These are phyloP conservation scores for Pinctada fucata DNA, from an alignment of 2,888 invertebrate genomes.

Conservation along the genomic window DNA sequence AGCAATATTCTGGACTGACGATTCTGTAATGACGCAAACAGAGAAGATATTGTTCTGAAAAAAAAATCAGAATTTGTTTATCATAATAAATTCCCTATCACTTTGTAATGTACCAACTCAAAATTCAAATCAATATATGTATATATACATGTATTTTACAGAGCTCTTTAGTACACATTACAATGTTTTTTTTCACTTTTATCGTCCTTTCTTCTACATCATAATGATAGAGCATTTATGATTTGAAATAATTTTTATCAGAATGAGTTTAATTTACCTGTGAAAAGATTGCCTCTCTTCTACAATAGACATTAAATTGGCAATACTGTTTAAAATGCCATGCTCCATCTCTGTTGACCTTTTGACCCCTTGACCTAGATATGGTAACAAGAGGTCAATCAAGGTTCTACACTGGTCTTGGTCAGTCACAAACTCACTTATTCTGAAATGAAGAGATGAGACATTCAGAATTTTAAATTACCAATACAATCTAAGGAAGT, in stretches of 20 bases:
- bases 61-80: slow-evolving; percentile 12
- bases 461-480: no score
- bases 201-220: no score
- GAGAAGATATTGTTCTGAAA: slow-evolving; percentile 80
- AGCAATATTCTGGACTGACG: slow-evolving; percentile 85
- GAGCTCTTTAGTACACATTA: no score
- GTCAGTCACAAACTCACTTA: slow-evolving; percentile 69
- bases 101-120: no score
- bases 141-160: no score
- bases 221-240: no score
- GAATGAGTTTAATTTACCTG: slow-evolving; percentile 76
- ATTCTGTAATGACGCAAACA: slow-evolving; percentile 84
- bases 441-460: slow-evolving; percentile 51
- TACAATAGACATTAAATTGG: slow-evolving; percentile 86
- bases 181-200: no score
- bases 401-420: slow-evolving; percentile 62
- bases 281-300: slow-evolving; percentile 83
- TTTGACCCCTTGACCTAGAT: slow-evolving; percentile 57
- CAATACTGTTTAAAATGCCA: slow-evolving; percentile 83
- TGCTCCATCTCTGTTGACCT: slow-evolving; percentile 63
- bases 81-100: not conserved
- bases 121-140: no score
- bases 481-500: no score
- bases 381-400: slow-evolving; percentile 68
- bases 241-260: no score